Evolutionary conservation across 2,113 vertebrate species (phyloP).

Genomic region (Desmodus rotundus): DNA sequence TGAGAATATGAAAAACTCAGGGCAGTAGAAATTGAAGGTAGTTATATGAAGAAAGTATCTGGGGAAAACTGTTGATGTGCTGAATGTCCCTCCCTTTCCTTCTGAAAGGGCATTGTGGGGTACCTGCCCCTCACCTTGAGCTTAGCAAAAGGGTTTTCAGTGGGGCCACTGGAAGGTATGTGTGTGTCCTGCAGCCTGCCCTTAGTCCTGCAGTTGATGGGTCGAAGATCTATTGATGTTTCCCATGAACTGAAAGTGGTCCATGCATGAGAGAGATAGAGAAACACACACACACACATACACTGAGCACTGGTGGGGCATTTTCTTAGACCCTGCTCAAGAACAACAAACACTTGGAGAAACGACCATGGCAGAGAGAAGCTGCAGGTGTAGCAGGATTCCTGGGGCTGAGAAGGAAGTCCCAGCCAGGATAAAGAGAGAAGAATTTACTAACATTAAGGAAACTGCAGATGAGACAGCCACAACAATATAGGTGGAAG

Average conservation of each 20-base stretch:
- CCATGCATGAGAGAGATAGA: not conserved
- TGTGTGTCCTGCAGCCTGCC: not conserved
- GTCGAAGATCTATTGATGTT: not conserved
- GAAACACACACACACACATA: not conserved
- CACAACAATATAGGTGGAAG: not conserved
- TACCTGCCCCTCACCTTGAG: not conserved
- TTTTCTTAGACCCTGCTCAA: not conserved
- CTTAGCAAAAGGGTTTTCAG: not conserved
- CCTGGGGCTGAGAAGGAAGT: not conserved
- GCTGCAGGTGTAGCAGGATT: not conserved
- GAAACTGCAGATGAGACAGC: not conserved
- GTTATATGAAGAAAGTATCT: not conserved
- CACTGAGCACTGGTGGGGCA: not conserved
- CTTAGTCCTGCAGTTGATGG: not conserved
- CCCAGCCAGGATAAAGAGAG: not conserved
- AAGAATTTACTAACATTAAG: not conserved
- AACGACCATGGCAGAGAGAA: not conserved
- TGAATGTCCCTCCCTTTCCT: not conserved
- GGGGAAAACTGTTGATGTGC: not conserved
- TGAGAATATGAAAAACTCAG: not conserved
- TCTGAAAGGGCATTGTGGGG: not conserved
- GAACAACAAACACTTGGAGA: not conserved
- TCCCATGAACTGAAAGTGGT: not conserved
- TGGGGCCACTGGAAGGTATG: not conserved
- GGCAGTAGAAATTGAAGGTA: not conserved